Conservation (phyloP, 2,113 vertebrate genomes). For the Parotia lawesii region DNA sequence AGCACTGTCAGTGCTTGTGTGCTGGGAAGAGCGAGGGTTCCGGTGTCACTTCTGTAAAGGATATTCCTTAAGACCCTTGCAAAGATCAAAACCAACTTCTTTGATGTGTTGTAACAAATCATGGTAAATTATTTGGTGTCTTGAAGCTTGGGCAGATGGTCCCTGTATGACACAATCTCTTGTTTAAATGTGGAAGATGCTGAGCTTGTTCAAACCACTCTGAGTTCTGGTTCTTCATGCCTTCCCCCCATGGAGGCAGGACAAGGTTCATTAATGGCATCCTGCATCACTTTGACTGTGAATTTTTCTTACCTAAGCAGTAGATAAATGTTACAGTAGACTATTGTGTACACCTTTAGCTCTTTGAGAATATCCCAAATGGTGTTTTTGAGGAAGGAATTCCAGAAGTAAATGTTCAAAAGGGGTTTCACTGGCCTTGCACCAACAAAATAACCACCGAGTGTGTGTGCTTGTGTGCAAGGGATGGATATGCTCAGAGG, state of each 20-base stretch:
- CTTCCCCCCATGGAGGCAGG: fast-evolving
- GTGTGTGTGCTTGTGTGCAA: not conserved
- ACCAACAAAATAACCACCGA: not conserved
- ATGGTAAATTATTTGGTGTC: not conserved
- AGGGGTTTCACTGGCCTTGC: not conserved
- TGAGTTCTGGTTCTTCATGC: not conserved
- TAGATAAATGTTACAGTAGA: not conserved
- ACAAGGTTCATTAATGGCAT: not conserved
- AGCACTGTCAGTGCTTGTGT: not conserved
- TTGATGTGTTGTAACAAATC: not conserved
- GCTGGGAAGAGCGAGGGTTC: not conserved
- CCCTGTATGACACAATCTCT: not conserved
- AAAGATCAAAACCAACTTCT: not conserved
- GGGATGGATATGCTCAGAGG: not conserved
- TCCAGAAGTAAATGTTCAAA: not conserved
- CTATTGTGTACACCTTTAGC: not conserved
- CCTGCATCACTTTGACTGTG: not conserved
- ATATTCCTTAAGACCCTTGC: not conserved
- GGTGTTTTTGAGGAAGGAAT: not conserved
- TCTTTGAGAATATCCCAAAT: not conserved
- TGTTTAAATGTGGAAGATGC: not conserved
- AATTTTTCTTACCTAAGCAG: not conserved
- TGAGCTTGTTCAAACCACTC: not conserved
- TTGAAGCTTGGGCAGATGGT: not conserved
- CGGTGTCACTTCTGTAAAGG: not conserved